phyloP scores from a whole-genome alignment of 2,797 vertebrate species.

The Danio choprae region DNA sequence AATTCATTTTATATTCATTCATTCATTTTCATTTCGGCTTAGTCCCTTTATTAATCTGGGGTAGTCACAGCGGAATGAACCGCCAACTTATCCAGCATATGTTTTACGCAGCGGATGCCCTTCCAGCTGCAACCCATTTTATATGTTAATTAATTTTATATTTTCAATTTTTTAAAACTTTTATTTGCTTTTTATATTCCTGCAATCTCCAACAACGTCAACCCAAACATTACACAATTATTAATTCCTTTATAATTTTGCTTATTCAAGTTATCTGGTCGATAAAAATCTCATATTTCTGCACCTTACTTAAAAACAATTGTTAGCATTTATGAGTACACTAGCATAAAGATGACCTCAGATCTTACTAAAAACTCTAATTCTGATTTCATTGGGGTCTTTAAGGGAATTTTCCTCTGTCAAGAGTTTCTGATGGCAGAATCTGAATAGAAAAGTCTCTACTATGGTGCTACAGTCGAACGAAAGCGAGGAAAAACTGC shows the following conservation, averaged over 20 bases:
- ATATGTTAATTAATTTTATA: too few species aligned
- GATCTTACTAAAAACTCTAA: conserved; percentile 1
- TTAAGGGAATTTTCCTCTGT: conserved; percentile 11
- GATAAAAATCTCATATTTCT: not conserved
- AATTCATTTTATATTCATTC: not conserved
- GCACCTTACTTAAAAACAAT: not conserved
- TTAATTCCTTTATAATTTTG: not conserved
- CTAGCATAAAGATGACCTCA: conserved; percentile 1
- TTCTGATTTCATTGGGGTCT: conserved; percentile 28
- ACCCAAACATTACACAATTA: not conserved
- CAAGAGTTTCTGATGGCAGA: conserved; percentile 15
- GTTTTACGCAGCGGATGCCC: too few species aligned
- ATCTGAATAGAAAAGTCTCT: conserved; percentile 28
- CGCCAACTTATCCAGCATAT: too few species aligned
- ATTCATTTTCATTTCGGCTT: too few species aligned
- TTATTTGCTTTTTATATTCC: not conserved
- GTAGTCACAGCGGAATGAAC: too few species aligned
- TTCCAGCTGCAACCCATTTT: too few species aligned
- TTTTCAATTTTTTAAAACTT: not conserved
- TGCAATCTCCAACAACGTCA: not conserved
- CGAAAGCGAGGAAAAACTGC: conserved; percentile 9
- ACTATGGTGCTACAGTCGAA: conserved; percentile 46
- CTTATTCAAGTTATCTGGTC: not conserved
- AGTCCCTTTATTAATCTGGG: too few species aligned
- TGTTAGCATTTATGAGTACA: not conserved